A percentile compares a stretch with the other conserved stretches of the same genome.
Conservation (phyloP, 2,888 invertebrate genomes). For the Hemithea aestivaria region DNA sequence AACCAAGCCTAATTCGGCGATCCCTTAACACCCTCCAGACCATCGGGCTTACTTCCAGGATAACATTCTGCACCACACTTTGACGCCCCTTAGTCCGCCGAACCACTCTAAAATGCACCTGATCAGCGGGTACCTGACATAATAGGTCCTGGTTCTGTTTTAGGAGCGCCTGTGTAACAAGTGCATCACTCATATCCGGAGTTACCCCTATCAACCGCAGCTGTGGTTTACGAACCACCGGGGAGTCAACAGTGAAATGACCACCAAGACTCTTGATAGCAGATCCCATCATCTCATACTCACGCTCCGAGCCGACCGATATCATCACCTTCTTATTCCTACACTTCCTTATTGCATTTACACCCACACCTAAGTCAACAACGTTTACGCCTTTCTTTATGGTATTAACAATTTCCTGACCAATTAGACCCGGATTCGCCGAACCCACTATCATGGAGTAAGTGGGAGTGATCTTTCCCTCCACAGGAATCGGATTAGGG, state of each 20-base stretch:
- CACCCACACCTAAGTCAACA: neutral
- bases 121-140: neutral
- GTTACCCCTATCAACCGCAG: neutral
- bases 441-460: neutral
- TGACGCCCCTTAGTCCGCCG: neutral
- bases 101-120: neutral
- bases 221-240: neutral
- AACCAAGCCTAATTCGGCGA: conserved; percentile 2
- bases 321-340: neutral
- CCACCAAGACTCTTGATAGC: neutral
- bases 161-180: neutral
- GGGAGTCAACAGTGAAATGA: neutral
- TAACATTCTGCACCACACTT: neutral
- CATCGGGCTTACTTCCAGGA: neutral
- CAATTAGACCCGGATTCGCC: neutral
- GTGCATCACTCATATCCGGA: neutral
- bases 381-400: neutral
- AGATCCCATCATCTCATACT: neutral
- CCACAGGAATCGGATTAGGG: too few species aligned
- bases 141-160: neutral
- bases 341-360: neutral
- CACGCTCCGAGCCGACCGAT: neutral
- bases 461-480: too few species aligned
- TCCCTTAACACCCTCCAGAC: neutral
- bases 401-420: neutral